Evolutionary conservation across 2,797 vertebrate species (phyloP).

Genomic region (Merluccius polli): DNA sequence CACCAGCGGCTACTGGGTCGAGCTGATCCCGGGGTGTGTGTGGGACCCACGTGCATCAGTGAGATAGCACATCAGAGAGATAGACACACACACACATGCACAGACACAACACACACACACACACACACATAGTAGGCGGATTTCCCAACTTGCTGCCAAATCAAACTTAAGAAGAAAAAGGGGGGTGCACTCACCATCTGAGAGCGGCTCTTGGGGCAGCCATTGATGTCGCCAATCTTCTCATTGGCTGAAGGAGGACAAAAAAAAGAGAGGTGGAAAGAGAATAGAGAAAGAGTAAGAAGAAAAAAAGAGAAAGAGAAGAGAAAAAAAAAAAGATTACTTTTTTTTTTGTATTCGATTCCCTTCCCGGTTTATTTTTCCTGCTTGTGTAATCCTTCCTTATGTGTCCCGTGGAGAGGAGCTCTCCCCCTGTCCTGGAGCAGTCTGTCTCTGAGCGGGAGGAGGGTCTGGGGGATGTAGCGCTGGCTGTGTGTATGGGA

Average conservation of each 20-base stretch:
- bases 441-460: conserved; percentile 41
- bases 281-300: conserved; percentile 14
- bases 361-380: conserved; percentile 11
- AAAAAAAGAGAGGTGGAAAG: conserved; percentile 26
- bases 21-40: conserved; percentile 9
- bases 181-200: conserved; percentile 89
- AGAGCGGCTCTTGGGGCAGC: conserved; percentile 92
- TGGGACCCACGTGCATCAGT: conserved; percentile 9
- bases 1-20: conserved; percentile 26
- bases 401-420: conserved; percentile 32
- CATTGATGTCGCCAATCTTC: conserved; percentile 98
- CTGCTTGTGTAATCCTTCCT: conserved; percentile 31
- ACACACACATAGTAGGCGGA: conserved; percentile 25
- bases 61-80: conserved; percentile 30
- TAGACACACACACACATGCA: conserved; percentile 21
- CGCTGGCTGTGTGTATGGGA: conserved; percentile 6
- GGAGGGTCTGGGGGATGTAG: conserved; percentile 31
- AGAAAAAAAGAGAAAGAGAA: not conserved
- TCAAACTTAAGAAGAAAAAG: conserved; percentile 20
- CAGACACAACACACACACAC: conserved; percentile 21
- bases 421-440: conserved; percentile 21
- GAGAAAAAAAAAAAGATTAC: conserved; percentile 11
- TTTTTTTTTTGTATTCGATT: conserved; percentile 23
- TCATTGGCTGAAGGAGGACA: conserved; percentile 84
- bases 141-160: conserved; percentile 35